A percentile compares a stretch with the other conserved stretches of the same genome.
Evolutionary conservation across 2,113 vertebrate genomes (phyloP).

Genomic region (Phrynocephalus versicolor): DNA sequence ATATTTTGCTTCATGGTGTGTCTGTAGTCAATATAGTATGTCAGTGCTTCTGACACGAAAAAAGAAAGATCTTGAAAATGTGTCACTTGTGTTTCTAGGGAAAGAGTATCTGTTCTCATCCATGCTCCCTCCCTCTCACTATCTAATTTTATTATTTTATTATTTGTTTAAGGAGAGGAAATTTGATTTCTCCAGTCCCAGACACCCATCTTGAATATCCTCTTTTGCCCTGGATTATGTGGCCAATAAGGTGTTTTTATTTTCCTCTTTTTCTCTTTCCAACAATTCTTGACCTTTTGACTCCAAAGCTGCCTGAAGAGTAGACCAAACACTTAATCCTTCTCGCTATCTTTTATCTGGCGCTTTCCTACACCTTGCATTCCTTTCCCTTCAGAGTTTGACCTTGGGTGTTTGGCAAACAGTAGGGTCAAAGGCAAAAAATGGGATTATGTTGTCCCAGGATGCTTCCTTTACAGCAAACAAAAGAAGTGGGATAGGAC

Average conservation of each 20-base stretch:
- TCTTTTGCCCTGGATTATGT: conserved; percentile 17
- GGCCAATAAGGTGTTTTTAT: background rate
- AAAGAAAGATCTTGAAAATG: no score
- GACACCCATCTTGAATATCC: conserved; percentile 2
- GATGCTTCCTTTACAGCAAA: background rate
- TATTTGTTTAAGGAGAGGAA: conserved; percentile 36
- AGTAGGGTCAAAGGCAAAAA: conserved; percentile 22
- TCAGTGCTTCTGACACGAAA: no score
- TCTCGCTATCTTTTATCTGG: conserved; percentile 22
- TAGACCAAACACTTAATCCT: conserved; percentile 28
- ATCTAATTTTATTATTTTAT: no score
- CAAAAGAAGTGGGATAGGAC: background rate
- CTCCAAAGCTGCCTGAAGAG: conserved; percentile 20
- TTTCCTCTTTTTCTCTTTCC: background rate
- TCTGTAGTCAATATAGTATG: no score
- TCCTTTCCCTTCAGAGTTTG: conserved; percentile 2
- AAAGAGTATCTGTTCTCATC: background rate
- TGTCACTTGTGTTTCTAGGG: no score
- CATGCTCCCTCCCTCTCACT: background rate
- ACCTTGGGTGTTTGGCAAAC: conserved; percentile 29
- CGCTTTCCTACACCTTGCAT: conserved; percentile 11
- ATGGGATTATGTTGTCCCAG: background rate
- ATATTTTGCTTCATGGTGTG: no score
- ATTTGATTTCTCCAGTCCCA: conserved; percentile 18
- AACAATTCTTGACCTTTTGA: conserved; percentile 28